Evolutionary conservation across 2,797 vertebrate species (phyloP).

Genomic region (Sphaeramia orbicularis): DNA sequence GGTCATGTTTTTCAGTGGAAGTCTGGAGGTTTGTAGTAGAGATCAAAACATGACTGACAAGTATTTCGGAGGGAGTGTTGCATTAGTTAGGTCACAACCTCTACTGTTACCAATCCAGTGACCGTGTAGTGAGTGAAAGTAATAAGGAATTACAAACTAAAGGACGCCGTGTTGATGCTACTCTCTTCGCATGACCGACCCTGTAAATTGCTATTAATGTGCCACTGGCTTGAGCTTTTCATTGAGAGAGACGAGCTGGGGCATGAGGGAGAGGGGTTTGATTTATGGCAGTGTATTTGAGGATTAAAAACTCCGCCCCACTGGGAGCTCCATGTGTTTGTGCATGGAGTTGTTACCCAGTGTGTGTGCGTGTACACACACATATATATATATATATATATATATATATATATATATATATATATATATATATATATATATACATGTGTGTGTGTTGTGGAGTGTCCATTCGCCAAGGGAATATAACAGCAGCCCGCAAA

Average conservation of each 20-base stretch:
- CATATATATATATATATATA: too few species aligned
- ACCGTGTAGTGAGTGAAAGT: conserved; percentile 63
- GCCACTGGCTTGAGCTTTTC: conserved; percentile 76
- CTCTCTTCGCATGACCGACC: conserved; percentile 68
- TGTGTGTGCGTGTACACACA: too few species aligned
- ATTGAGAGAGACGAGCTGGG: conserved; percentile 74
- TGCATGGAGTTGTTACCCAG: conserved; percentile 37
- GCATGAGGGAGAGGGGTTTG: conserved; percentile 65
- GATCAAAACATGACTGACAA: conserved; percentile 36
- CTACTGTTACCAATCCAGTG: conserved; percentile 59
- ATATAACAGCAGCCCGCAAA: conserved; percentile 73
- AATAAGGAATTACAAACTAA: conserved; percentile 81
- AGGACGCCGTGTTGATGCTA: conserved; percentile 69
- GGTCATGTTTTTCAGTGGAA: conserved; percentile 3
- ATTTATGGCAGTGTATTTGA: conserved; percentile 82
- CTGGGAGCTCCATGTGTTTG: conserved; percentile 70
- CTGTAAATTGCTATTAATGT: conserved; percentile 84
- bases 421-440: too few species aligned
- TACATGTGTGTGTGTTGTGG: too few species aligned
- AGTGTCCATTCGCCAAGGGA: conserved; percentile 70
- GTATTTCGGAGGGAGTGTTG: conserved; percentile 34
- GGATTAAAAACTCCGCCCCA: conserved; percentile 82
- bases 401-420: too few species aligned
- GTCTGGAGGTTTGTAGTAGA: conserved; percentile 20
- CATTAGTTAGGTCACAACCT: conserved; percentile 55